A percentile compares a stretch with the other conserved stretches of the same genome.
phyloP scores from a whole-genome alignment of 2,888 invertebrate genomes.

The Tachystola acroxantha region DNA sequence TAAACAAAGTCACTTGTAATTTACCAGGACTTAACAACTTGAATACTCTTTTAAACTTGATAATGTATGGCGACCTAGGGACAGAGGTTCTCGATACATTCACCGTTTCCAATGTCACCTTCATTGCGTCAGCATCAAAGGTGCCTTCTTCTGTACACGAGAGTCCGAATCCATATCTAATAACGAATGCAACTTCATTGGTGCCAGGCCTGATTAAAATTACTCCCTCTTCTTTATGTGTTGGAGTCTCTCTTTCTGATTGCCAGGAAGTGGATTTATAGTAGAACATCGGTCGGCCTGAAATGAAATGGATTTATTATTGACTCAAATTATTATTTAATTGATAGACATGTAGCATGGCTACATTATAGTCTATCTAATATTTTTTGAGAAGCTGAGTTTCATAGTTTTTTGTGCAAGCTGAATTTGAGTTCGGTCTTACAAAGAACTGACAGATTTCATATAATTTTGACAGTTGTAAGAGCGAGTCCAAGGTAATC shows the following conservation, averaged over 20 bases:
- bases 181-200: slow-evolving; percentile 69
- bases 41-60: slow-evolving; percentile 57
- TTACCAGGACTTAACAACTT: slow-evolving; percentile 39
- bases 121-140: slow-evolving; percentile 53
- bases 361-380: not conserved
- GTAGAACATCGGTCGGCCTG: slow-evolving; percentile 80
- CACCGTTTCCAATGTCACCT: slow-evolving; percentile 64
- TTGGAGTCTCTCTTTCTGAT: slow-evolving; percentile 69
- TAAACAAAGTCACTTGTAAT: slow-evolving; percentile 63
- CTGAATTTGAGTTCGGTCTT: too few relatives aligned
- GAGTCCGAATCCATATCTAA: slow-evolving; percentile 81
- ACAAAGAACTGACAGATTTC: too few relatives aligned
- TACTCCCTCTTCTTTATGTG: slow-evolving; percentile 82
- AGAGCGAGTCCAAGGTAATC: too few relatives aligned
- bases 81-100: slow-evolving; percentile 68
- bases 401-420: too few relatives aligned
- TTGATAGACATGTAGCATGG: not conserved
- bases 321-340: not conserved
- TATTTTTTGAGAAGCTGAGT: not conserved
- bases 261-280: slow-evolving; percentile 73
- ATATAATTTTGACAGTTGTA: too few relatives aligned
- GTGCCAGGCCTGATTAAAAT: slow-evolving; percentile 76
- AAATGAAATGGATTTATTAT: slow-evolving; percentile 13
- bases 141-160: slow-evolving; percentile 79
- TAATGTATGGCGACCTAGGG: slow-evolving; percentile 72